Base-by-base conservation (phyloP, 2,113 vertebrate species). In the Eudyptes chrysolophus region DNA sequence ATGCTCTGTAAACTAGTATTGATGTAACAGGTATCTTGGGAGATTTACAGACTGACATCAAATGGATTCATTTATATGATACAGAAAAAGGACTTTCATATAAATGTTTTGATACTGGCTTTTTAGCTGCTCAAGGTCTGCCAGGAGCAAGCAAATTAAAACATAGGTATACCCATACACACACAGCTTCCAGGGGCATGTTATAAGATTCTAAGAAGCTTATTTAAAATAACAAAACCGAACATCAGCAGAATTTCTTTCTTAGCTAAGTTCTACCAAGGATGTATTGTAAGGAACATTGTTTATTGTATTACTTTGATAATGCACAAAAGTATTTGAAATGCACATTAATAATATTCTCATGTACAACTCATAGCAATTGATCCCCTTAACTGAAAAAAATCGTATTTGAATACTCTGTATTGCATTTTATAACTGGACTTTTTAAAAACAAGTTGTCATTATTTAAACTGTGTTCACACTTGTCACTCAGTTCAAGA, bases 301-400 rank as follows among this genome's bases (percentile, higher is more conserved):
- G 66, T 97, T 96, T 97, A 96, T 97, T 97, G 46, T 96, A 74
- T 88, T 76, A 71, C 66, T 97, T 96, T 34, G 48, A 89, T 92
- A 94, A 92, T 4, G 86, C 89, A 96, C 87, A 91, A 94, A 87
- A 90, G 84, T 89, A 94, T 19, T 70, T 92, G 46, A 93, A 95
- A 96, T 52, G 55, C 51, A 93, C 90, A 83, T 52, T 60, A 92
- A 74, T 40, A 93, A 84, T 92, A 79, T 40, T 91, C 22, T 95
- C 26, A 87, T 34, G 7, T 96, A 97, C 89, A 97, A 91, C 49
- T 92, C 34, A 29, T 25, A 74, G 38, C 69, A 86, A 95, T 62
- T 92, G 46, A 96, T 93, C 83, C 93, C 89, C 84, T 89, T 87
- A 74, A 87, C 38, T 86, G 34, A 30, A 80, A 87, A 81, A 64